phyloP scores from a whole-genome alignment of 30 jellyfish, hydroid and myxozoan species.

The Aurelia coerulea region DNA sequence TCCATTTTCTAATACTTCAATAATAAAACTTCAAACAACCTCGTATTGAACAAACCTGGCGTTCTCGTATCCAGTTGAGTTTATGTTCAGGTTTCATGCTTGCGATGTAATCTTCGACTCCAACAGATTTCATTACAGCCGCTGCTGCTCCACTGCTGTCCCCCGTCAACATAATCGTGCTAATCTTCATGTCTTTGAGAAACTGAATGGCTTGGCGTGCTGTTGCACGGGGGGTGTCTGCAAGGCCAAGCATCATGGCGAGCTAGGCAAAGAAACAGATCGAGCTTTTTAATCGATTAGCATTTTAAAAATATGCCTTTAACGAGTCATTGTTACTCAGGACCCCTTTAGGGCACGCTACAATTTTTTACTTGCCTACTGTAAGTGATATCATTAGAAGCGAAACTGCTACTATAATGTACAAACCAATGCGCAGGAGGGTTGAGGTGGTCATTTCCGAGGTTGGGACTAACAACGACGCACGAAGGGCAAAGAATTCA shows the following conservation, averaged over 20 bases:
- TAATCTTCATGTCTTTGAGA: constrained; percentile 40
- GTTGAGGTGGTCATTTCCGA: too few relatives aligned
- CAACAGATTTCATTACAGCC: constrained; percentile 58
- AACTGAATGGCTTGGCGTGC: constrained; percentile 55
- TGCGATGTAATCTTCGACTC: constrained; percentile 55
- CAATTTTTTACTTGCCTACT: too few relatives aligned
- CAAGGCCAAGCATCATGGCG: constrained; percentile 77
- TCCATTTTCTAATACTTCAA: too few relatives aligned
- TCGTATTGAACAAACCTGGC: constrained; percentile 49
- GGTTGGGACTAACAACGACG: too few relatives aligned
- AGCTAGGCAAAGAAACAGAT: constrained; percentile 54
- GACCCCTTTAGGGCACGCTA: too few relatives aligned
- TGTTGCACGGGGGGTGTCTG: constrained; percentile 89
- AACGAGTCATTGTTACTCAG: too few relatives aligned
- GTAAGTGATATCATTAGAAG: too few relatives aligned
- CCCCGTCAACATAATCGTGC: constrained; percentile 83
- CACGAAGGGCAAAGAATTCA: too few relatives aligned
- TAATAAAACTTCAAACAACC: too few relatives aligned
- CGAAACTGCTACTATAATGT: too few relatives aligned
- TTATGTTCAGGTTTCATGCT: constrained; percentile 90
- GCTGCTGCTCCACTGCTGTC: constrained; percentile 96
- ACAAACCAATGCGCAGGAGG: too few relatives aligned
- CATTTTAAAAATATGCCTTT: neutral
- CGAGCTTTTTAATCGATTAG: neutral
- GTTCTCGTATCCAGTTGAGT: constrained; percentile 73